Evolutionary conservation across 2,113 vertebrate species (phyloP).

Genomic region (Atherinomorus stipes): DNA sequence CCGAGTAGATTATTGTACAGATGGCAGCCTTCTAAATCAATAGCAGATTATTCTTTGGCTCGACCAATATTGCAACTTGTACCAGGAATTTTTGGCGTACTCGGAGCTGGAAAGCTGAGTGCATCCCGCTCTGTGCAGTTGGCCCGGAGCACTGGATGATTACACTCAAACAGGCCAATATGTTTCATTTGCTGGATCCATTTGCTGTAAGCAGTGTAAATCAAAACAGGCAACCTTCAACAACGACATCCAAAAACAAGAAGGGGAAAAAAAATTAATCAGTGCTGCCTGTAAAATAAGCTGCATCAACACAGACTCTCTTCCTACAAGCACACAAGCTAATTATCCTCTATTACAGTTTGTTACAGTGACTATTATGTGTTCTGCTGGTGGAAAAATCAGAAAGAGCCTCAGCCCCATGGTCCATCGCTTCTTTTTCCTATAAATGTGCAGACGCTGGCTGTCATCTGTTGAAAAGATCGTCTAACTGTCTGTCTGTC

Average conservation of each 20-base stretch:
- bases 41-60: conserved; percentile 44
- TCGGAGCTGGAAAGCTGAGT: neutral
- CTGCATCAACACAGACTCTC: conserved; percentile 22
- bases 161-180: conserved; percentile 23
- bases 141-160: conserved; percentile 22
- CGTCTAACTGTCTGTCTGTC: conserved; percentile 57
- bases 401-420: conserved; percentile 26
- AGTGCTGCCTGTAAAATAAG: conserved; percentile 14
- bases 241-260: neutral
- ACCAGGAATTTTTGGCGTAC: conserved; percentile 21
- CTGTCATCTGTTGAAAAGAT: conserved; percentile 74
- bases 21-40: conserved; percentile 50
- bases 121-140: conserved; percentile 22
- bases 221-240: conserved; percentile 31
- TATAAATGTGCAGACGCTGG: conserved; percentile 49
- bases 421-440: conserved; percentile 41
- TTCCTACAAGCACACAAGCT: conserved; percentile 26
- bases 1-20: conserved; percentile 48
- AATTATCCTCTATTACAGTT: conserved; percentile 38
- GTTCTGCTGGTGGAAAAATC: conserved; percentile 42
- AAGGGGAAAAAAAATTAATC: neutral
- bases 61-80: conserved; percentile 7
- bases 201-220: conserved; percentile 29
- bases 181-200: conserved; percentile 51
- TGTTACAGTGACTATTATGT: conserved; percentile 48